phyloP scores from a whole-genome alignment of 2,888 invertebrate genomes.

The Andrena fulva region DNA sequence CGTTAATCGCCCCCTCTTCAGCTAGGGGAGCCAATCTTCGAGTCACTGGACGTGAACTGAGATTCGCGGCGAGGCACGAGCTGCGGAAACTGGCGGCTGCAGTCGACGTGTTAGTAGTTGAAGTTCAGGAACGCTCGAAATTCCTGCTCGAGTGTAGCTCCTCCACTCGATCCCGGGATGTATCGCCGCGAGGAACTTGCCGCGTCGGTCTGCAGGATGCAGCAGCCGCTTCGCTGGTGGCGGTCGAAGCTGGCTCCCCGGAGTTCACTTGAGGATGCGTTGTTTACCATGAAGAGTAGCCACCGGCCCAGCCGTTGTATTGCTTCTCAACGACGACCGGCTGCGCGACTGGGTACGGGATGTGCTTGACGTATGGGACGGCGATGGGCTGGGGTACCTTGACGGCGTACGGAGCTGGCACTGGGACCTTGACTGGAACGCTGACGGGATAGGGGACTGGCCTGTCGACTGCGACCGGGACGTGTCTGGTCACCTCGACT shows the following conservation, averaged over 20 bases:
- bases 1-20: not conserved
- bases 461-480: constrained; percentile 80
- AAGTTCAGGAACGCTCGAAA: not conserved
- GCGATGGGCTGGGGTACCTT: constrained; percentile 81
- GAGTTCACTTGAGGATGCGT: not conserved
- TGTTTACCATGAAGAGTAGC: constrained; percentile 62
- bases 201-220: not conserved
- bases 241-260: constrained; percentile 30
- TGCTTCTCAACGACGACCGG: constrained; percentile 59
- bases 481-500: constrained; percentile 82
- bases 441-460: constrained; percentile 80
- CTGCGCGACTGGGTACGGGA: constrained; percentile 76
- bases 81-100: not conserved
- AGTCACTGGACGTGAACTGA: not conserved
- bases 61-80: not conserved
- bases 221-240: not conserved
- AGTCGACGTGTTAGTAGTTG: not conserved
- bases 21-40: not conserved
- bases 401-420: constrained; percentile 80
- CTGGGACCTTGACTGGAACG: constrained; percentile 79
- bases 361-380: constrained; percentile 79
- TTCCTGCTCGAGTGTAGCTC: not conserved
- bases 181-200: constrained; percentile 15
- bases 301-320: constrained; percentile 37
- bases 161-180: not conserved